A percentile compares a stretch with the other conserved stretches of the same genome.
Conservation (phyloP, 2,113 vertebrate genomes). For the Gasterosteus nipponicus region DNA sequence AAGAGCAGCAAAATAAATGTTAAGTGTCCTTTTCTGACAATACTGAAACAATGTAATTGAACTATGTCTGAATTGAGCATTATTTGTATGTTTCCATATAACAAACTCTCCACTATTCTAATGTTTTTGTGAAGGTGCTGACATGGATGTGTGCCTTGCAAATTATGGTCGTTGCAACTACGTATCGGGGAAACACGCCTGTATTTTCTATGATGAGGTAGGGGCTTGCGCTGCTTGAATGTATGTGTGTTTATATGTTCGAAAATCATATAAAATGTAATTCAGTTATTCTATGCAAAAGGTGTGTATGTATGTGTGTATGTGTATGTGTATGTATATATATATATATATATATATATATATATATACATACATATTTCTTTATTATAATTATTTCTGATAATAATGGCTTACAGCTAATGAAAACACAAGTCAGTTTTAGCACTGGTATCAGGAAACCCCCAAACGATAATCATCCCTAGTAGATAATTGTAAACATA, state of each 20-base stretch:
- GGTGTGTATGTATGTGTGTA: too few relatives aligned
- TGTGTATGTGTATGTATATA: too few relatives aligned
- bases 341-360: too few relatives aligned
- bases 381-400: too few relatives aligned
- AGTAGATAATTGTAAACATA: too few relatives aligned
- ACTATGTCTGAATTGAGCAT: neutral
- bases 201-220: constrained; percentile 99
- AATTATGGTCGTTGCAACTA: constrained; percentile 99
- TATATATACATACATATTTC: too few relatives aligned
- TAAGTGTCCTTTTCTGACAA: neutral
- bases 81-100: neutral
- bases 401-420: too few relatives aligned
- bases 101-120: neutral
- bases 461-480: too few relatives aligned
- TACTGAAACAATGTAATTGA: neutral
- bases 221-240: constrained; percentile 23
- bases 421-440: too few relatives aligned
- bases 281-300: too few relatives aligned
- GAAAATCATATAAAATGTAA: too few relatives aligned
- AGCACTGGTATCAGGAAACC: too few relatives aligned
- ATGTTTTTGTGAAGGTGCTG: constrained; percentile 85
- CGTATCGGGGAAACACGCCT: constrained; percentile 97
- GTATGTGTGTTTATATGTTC: neutral
- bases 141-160: constrained; percentile 99
- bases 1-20: neutral